A percentile compares a stretch with the other conserved stretches of the same genome.
phyloP scores from a whole-genome alignment of 2,888 invertebrate genomes.

The Melanargia galathea region DNA sequence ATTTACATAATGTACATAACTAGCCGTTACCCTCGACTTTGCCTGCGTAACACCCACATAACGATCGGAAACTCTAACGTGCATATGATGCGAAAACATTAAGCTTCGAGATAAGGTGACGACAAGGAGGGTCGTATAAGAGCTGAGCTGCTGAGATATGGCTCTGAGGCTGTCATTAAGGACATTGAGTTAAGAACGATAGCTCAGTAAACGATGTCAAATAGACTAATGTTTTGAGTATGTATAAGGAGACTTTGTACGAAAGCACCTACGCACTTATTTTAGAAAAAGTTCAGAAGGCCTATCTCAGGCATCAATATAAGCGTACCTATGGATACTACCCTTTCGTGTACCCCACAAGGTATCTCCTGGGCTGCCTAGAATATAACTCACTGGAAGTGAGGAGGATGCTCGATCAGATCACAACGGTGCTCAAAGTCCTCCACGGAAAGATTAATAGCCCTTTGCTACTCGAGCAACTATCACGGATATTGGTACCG shows the following conservation, averaged over 20 bases:
- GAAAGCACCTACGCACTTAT: no score
- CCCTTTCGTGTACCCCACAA: no score
- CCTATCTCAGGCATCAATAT: no score
- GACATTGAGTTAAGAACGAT: slow-evolving; percentile 9
- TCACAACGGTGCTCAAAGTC: no score
- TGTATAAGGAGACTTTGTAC: background rate
- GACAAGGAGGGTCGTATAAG: slow-evolving; percentile 4
- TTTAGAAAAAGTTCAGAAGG: no score
- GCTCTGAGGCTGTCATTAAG: slow-evolving; percentile 4
- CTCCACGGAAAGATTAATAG: no score
- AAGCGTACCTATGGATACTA: no score
- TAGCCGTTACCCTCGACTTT: background rate
- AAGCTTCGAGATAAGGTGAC: slow-evolving; percentile 12
- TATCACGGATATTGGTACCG: no score
- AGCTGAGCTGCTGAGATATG: slow-evolving; percentile 16
- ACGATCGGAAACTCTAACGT: background rate
- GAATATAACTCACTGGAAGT: no score
- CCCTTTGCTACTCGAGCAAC: no score
- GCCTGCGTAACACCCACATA: background rate
- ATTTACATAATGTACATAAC: background rate
- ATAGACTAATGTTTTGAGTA: background rate
- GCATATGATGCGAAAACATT: slow-evolving; percentile 11
- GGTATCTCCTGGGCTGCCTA: no score
- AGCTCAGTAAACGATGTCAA: slow-evolving; percentile 7
- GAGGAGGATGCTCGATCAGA: no score